A percentile compares a stretch with the other conserved stretches of the same genome.
phyloP scores from a whole-genome alignment of 2,113 vertebrate genomes.

The Corythoichthys intestinalis region DNA sequence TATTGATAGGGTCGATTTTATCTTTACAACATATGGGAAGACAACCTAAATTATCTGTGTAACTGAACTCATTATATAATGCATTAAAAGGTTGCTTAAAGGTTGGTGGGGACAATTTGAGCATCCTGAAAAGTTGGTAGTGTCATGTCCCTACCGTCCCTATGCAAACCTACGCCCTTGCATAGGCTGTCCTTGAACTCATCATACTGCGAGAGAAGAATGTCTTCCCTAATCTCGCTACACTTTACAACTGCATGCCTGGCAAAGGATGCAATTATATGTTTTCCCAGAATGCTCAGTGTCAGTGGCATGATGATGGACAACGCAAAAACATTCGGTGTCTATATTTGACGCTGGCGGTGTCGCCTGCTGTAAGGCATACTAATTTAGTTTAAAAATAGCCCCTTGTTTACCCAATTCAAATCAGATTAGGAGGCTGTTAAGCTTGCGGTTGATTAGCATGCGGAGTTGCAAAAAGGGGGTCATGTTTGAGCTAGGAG shows the following conservation, averaged over 20 bases:
- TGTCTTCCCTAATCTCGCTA: constrained; percentile 27
- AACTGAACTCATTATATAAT: too few relatives aligned
- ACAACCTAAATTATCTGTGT: too few relatives aligned
- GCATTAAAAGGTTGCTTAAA: too few relatives aligned
- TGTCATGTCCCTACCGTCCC: too few relatives aligned
- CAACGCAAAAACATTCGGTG: constrained; percentile 12
- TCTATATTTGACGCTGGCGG: constrained; percentile 19
- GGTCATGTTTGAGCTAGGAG: constrained; percentile 28
- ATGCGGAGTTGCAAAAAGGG: background rate
- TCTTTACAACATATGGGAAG: too few relatives aligned
- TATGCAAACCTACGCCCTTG: too few relatives aligned
- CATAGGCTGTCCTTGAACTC: background rate
- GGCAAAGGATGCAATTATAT: constrained; percentile 40
- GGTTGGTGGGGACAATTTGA: too few relatives aligned
- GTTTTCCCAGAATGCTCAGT: constrained; percentile 45
- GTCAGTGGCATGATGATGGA: constrained; percentile 43
- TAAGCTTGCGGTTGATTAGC: constrained; percentile 11
- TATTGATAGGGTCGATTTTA: too few relatives aligned
- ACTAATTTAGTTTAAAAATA: constrained; percentile 27
- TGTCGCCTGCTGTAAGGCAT: constrained; percentile 14
- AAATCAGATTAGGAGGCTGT: constrained; percentile 15
- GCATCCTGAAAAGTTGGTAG: too few relatives aligned
- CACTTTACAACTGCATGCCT: constrained; percentile 34
- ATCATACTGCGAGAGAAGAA: constrained; percentile 9
- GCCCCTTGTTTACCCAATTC: constrained; percentile 14